phyloP scores from a whole-genome alignment of 2,797 vertebrate genomes.

The Leucoraja ocellata region DNA sequence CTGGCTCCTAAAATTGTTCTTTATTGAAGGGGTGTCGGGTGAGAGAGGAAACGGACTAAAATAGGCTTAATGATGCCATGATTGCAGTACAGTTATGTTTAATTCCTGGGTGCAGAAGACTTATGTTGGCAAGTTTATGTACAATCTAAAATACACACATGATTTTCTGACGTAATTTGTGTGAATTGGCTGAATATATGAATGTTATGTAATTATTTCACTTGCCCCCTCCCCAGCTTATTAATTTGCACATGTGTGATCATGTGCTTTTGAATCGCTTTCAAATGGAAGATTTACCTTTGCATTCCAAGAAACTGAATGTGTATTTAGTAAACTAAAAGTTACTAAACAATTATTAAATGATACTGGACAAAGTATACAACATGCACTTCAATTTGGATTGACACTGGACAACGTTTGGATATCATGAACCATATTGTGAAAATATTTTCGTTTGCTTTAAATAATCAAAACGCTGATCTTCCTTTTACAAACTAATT shows the following conservation, averaged over 20 bases:
- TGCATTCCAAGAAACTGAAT: neutral
- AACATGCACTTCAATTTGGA: constrained; percentile 17
- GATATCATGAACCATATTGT: neutral
- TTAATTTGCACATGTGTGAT: neutral
- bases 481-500: neutral
- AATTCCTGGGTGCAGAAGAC: neutral
- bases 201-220: neutral
- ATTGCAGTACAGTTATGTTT: neutral
- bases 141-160: neutral
- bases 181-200: neutral
- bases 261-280: neutral
- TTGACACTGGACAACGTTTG: neutral
- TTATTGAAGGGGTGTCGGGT: neutral
- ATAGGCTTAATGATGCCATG: neutral
- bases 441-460: neutral
- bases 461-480: neutral
- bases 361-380: neutral
- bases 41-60: neutral
- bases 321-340: neutral
- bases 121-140: neutral
- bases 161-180: neutral
- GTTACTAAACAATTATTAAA: neutral
- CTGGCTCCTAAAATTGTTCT: neutral
- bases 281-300: neutral
- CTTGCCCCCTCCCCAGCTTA: neutral